Base-by-base conservation (phyloP, 1,140 invertebrate genomes). In the Heliothis virescens region DNA sequence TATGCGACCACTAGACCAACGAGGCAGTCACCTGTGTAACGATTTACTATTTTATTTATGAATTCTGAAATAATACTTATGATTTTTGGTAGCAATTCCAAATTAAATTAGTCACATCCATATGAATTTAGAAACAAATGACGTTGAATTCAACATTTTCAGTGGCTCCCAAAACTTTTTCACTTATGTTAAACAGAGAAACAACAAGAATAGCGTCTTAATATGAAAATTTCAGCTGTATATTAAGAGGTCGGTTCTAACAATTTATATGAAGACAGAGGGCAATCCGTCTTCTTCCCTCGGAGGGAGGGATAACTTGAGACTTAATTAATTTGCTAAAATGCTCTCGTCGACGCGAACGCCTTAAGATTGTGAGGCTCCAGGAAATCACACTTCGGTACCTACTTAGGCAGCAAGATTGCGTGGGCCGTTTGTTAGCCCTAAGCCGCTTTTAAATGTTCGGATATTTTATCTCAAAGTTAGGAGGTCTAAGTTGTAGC, bases 301-400 rank as follows among this genome's bases (percentile, higher is more conserved):
- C 13, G 16, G 21, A 47, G 47, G 41, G 26, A 47, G 48, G 57
- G 67, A 79, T 79, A 79, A 79, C 60, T 74, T 74, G 79, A 74
- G 69, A 74, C 79, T 80, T 80, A 80, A 80, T 80, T 80, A 80
- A 80, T 80, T 80, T 73, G 69, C 71, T 74, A 74, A 80, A 80
- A 80, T 52, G 73, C 34, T 75, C 47, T 62, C 72, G 41, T 16
- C 62, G 34, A 41, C 15, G 41, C n/a, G 7, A 21, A 67, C 21
- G 47, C 59, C 47, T 63, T 48, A 57, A 59, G 13, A 48, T n/a
- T 15, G 71, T 79, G 74, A 74, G 59, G 65, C 71, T 80, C 52
- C 41, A 52, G 21, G 41, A 80, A 65, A 67, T 80, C 79, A 57
- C 60, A 80, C 47, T 74, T 80, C 18, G 9, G n/a, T 62, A 16